Conservation (phyloP, 2,888 invertebrate genomes). For the Scotopteryx bipunctaria region DNA sequence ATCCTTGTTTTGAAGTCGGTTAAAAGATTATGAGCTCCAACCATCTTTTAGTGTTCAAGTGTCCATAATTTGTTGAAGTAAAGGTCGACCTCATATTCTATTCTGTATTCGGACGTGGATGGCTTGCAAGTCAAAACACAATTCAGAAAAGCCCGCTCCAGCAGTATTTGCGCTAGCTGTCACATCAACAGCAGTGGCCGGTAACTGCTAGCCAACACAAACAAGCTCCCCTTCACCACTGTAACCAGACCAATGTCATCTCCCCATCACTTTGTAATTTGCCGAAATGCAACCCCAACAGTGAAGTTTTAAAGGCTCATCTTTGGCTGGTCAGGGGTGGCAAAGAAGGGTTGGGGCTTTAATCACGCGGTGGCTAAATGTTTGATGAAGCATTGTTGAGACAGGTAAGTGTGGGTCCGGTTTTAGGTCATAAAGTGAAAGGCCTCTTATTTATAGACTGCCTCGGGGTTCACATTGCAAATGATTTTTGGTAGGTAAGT, state of each 20-base stretch:
- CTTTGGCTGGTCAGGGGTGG: slow-evolving; percentile 3
- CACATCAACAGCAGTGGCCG: slow-evolving; percentile 29
- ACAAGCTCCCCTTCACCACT: slow-evolving; percentile 34
- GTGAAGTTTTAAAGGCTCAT: slow-evolving; percentile 32
- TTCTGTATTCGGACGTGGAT: neutral
- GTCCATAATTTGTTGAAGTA: too few relatives aligned
- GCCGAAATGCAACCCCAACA: slow-evolving; percentile 29
- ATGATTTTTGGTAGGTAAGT: too few relatives aligned
- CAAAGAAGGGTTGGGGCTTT: slow-evolving; percentile 17
- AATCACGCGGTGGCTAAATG: slow-evolving; percentile 21
- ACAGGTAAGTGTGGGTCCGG: slow-evolving; percentile 14
- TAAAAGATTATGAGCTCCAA: too few relatives aligned
- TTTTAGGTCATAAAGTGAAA: slow-evolving; percentile 1
- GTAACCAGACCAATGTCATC: slow-evolving; percentile 30
- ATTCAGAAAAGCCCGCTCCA: neutral
- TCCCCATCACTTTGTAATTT: slow-evolving; percentile 37
- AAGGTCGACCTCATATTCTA: too few relatives aligned
- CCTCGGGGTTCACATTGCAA: neutral
- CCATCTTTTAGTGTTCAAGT: too few relatives aligned
- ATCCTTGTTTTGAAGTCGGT: too few relatives aligned
- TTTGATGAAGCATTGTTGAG: slow-evolving; percentile 21
- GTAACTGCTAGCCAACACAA: slow-evolving; percentile 31
- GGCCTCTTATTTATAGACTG: slow-evolving; percentile 2
- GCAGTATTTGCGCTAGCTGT: slow-evolving; percentile 18
- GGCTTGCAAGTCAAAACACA: neutral